Percentiles rank a stretch among this genome's conserved stretches.
These are phyloP conservation scores for Cyanoliseus patagonus DNA, from an alignment of 2,113 vertebrate species.

Conservation along the genomic window DNA sequence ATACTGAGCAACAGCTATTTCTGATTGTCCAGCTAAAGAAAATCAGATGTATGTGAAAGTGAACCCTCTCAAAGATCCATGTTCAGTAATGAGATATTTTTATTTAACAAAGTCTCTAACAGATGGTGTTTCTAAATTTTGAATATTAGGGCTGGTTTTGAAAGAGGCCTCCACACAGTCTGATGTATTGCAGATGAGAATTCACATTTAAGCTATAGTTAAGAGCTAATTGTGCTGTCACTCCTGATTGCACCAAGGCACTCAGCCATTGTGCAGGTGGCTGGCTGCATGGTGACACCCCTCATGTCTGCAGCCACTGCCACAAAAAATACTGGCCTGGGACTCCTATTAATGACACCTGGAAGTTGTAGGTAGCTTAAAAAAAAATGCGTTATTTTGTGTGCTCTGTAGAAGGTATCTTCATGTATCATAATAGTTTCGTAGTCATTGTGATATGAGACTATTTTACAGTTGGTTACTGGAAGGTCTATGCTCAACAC, in stretches of 20 bases:
- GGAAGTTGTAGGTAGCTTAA: neutral
- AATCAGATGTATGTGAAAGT: neutral
- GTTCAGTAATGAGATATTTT: slow-evolving; percentile 10
- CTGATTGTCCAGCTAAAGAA: neutral
- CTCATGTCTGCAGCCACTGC: neutral
- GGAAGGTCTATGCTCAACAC: neutral
- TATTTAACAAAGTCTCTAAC: slow-evolving; percentile 24
- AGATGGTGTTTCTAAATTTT: slow-evolving; percentile 56
- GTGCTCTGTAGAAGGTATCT: neutral
- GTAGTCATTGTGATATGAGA: neutral
- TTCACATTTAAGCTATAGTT: neutral
- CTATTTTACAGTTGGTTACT: neutral
- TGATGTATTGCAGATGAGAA: neutral
- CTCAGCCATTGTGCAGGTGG: neutral
- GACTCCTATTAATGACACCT: rapidly evolving
- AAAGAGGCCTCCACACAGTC: neutral
- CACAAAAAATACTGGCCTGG: rapidly evolving
- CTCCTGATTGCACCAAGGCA: neutral
- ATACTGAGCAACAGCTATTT: neutral
- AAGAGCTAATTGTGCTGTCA: neutral
- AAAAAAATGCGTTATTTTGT: rapidly evolving
- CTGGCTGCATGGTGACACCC: neutral
- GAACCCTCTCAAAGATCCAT: neutral
- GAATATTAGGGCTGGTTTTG: slow-evolving; percentile 47
- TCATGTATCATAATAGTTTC: neutral